A percentile compares a stretch with the other conserved stretches of the same genome.
Conservation (phyloP, 37 sponge, comb jelly and placozoan species). For the Dysidea cf. avara region DNA sequence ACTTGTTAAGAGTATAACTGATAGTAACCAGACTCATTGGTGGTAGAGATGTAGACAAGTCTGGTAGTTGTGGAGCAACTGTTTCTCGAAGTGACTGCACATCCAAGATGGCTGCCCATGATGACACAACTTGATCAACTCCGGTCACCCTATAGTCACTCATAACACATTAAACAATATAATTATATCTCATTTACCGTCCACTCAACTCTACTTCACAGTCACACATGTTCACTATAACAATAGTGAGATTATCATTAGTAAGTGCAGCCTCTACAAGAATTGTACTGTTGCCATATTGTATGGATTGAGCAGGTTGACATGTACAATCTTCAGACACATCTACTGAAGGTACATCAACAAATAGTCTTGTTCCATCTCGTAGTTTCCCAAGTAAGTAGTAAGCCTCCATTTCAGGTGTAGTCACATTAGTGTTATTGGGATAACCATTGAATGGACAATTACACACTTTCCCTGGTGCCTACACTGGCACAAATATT, state of each 20-base stretch:
- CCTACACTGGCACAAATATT: no score
- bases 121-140: neutral
- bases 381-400: conserved; percentile 22
- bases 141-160: neutral
- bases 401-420: conserved; percentile 16
- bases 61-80: no score
- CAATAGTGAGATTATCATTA: neutral
- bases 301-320: no score
- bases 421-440: neutral
- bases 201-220: neutral
- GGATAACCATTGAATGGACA: neutral
- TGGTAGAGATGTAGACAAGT: no score
- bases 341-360: neutral
- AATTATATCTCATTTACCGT: neutral
- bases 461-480: neutral
- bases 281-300: neutral
- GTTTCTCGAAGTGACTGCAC: conserved; percentile 3
- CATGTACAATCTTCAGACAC: no score
- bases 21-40: no score
- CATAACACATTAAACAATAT: no score
- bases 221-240: conserved; percentile 11
- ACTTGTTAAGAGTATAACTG: no score
- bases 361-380: conserved; percentile 18
- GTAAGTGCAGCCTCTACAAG: conserved; percentile 4
- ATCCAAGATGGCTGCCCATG: conserved; percentile 25